Base-by-base conservation (phyloP, 2,888 invertebrate genomes). In the Pseudococcus longispinus region DNA sequence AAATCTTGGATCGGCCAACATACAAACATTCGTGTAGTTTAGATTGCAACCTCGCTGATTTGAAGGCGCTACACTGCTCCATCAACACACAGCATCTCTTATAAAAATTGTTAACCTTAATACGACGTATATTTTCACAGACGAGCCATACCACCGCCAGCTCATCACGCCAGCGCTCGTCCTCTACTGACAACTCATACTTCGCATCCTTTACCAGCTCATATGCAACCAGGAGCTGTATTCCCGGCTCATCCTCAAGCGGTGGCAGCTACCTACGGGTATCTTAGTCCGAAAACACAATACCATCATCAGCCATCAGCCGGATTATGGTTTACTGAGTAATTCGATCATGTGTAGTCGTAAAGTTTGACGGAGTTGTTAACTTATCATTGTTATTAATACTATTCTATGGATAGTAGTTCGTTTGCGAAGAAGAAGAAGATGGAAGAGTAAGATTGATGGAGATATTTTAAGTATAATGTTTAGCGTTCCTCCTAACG, bases 281-380 rank as follows among this genome's bases (percentile, higher is more conserved):
- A 94, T 91, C 91, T 96, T 90, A 93, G 95, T 90, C 94, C 94
- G 51, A 94, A 95, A 91, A 92, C 93, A 88, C 94, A 94, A 90
- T 94, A 94, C 90, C 94, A 92, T 89, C 92, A 92, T 89, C 89
- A 94, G 89, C 92, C 92, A 89, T 93, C 94, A 88, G 86, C 86
- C 46, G 93, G 94, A 90, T 92, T 95, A 88, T 96, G 95, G 94
- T 95, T 95, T 92, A 94, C 95, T 88, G 95, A 95, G 91, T 95
- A 92, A 87, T 42, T 20, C 80, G 26, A 80, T 29, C 32, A 23
- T 87, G n/a, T 37, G 18, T 18, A 32, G 20, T 32, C 26, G n/a
- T 80, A 20, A 42, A 8, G 11, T 42, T 23, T 23, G 23, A 2
- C 23, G 23, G 20, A 18, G 32, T 84, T 46, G 18, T 84, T 37